Base-by-base conservation (phyloP, 1,140 invertebrate genomes). In the Cydia strobilella region DNA sequence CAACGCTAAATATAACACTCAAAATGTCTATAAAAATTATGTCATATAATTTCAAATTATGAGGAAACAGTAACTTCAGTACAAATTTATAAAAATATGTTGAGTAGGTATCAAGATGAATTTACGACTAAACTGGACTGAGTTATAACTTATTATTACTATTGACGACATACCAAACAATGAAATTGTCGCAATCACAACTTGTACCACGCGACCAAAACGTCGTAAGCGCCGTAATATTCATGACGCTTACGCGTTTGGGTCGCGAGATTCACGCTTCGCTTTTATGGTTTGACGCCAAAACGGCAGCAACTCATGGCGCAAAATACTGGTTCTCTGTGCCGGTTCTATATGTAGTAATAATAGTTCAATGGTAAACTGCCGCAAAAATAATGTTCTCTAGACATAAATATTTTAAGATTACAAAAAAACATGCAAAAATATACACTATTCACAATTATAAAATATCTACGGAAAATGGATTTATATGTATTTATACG, bases 351-450 rank as follows among this genome's bases (percentile, higher is more conserved):
- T n/a, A n/a, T n/a, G n/a, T n/a, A n/a, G n/a, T n/a, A n/a, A n/a
- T n/a, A n/a, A n/a, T n/a, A n/a, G n/a, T n/a, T n/a, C n/a, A n/a
- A n/a, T n/a, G n/a, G 63, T 65, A 79, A 74, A 79, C 72, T 75
- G 76, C 75, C 73, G 74, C 66, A 81, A 81, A 83, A 83, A 83
- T 81, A 81, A 81, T 75, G 73, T 75, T 69, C 54, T 63, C 42
- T 75, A 31, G 15, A 35, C 65, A 69, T 69, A 72, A 72, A 51
- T 72, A 72, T n/a, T 18, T 72, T 48, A 51, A 42, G 71, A n/a
- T 72, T 79, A 76, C 75, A 76, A 76, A 74, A 74, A 75, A 75
- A 71, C 74, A 76, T 72, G 75, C 74, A 78, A 77, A 79, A 80
- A 80, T 78, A 75, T 79, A 77, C 72, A 79, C 78, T 76, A 71